phyloP scores from a whole-genome alignment of 2,888 invertebrate species.

The Hyposoter dolosus region DNA sequence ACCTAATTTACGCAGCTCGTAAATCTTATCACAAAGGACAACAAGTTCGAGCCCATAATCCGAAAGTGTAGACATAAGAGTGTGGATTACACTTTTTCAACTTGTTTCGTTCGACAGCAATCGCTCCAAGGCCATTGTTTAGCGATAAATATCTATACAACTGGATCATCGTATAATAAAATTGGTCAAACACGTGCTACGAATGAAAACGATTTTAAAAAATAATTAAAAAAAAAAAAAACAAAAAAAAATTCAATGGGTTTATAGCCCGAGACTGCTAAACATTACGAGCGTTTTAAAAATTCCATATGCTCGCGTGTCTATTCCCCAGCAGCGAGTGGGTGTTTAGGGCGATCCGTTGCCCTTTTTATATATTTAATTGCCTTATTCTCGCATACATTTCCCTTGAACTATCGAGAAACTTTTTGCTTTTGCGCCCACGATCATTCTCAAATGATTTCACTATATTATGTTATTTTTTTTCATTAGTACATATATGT shows the following conservation, averaged over 20 bases:
- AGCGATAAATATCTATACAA: slow-evolving; percentile 31
- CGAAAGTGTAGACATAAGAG: background rate
- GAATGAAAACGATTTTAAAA: background rate
- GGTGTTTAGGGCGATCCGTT: background rate
- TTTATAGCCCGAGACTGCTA: background rate
- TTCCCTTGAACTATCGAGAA: background rate
- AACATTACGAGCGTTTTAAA: background rate
- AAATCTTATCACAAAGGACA: slow-evolving; percentile 12
- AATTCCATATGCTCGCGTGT: background rate
- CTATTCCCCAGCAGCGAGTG: background rate
- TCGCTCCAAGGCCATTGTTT: slow-evolving; percentile 8
- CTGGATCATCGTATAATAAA: slow-evolving; percentile 17
- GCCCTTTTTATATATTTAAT: background rate
- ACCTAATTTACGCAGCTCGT: background rate
- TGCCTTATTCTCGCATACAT: background rate
- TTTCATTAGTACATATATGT: background rate
- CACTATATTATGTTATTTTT: background rate
- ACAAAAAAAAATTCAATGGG: background rate
- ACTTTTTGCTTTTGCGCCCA: background rate
- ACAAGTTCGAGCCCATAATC: slow-evolving; percentile 7
- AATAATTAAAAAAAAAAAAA: background rate
- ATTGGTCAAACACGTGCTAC: background rate
- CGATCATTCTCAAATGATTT: background rate
- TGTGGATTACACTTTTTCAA: background rate
- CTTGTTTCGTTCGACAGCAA: background rate